Evolutionary conservation across 2,113 vertebrate species (phyloP).

Genomic region (Saguinus imperator): DNA sequence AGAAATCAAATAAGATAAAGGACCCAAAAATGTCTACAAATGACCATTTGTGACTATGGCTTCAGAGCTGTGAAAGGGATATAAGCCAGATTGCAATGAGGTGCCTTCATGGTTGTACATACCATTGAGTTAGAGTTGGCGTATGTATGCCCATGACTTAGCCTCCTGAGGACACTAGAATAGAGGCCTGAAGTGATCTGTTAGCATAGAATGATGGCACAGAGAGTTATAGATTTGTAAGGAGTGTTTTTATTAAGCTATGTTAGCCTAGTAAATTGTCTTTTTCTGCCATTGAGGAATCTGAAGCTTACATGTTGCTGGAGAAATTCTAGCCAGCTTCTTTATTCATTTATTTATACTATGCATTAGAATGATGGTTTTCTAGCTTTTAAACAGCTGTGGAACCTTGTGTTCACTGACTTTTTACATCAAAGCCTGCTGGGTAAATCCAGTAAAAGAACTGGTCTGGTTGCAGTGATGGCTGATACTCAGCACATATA

Average conservation of each 20-base stretch:
- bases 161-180: not conserved
- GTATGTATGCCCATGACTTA: not conserved
- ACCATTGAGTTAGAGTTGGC: not conserved
- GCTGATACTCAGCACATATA: not conserved
- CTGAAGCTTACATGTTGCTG: not conserved
- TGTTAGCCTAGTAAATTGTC: not conserved
- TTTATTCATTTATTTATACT: not conserved
- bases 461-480: not conserved
- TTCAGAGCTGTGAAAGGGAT: not conserved
- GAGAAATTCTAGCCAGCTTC: not conserved
- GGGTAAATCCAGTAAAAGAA: not conserved
- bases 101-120: not conserved
- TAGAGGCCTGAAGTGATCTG: not conserved
- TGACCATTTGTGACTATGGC: rapidly evolving
- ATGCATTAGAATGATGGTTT: not conserved
- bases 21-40: not conserved
- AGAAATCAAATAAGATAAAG: not conserved
- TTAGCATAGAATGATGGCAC: not conserved
- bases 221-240: not conserved
- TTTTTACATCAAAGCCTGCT: not conserved
- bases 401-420: not conserved
- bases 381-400: not conserved
- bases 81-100: not conserved
- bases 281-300: not conserved
- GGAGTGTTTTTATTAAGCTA: not conserved